Conservation (phyloP, 2,797 vertebrate species). For the Pangasius djambal region DNA sequence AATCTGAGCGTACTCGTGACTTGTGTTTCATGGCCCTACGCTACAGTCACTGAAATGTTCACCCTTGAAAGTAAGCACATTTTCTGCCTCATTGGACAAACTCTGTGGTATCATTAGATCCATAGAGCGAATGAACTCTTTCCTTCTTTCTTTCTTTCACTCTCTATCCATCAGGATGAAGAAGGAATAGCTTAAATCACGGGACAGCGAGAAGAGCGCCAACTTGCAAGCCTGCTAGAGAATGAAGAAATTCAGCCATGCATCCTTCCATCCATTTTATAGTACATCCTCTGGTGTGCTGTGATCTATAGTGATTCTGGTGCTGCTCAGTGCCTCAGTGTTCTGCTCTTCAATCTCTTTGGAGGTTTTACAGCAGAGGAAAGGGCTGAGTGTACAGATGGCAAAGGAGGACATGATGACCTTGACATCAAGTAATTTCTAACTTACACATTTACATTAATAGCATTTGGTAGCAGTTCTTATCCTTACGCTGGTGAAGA, state of each 20-base stretch:
- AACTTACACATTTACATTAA: not conserved
- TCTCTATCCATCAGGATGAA: not conserved
- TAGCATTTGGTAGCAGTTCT: not conserved
- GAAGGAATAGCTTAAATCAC: not conserved
- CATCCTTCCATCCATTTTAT: not conserved
- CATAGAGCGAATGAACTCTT: conserved; percentile 52
- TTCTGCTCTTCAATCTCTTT: not conserved
- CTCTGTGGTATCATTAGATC: conserved; percentile 58
- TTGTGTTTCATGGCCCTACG: conserved; percentile 64
- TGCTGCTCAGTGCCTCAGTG: not conserved
- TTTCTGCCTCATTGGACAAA: conserved; percentile 72
- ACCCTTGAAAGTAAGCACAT: conserved; percentile 71
- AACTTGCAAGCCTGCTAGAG: not conserved
- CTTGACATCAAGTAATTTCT: conserved; percentile 6
- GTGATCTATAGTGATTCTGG: not conserved
- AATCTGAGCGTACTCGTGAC: not conserved
- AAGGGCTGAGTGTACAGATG: not conserved
- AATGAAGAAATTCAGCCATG: not conserved
- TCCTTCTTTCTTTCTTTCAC: not conserved
- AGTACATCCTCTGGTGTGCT: not conserved
- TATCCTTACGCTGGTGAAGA: not conserved
- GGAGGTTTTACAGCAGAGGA: conserved; percentile 7
- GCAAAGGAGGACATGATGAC: not conserved
- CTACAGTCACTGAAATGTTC: conserved; percentile 64
- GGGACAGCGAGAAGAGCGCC: not conserved